Base-by-base conservation (phyloP, 2,113 vertebrate species). In the Megalops atlanticus region DNA sequence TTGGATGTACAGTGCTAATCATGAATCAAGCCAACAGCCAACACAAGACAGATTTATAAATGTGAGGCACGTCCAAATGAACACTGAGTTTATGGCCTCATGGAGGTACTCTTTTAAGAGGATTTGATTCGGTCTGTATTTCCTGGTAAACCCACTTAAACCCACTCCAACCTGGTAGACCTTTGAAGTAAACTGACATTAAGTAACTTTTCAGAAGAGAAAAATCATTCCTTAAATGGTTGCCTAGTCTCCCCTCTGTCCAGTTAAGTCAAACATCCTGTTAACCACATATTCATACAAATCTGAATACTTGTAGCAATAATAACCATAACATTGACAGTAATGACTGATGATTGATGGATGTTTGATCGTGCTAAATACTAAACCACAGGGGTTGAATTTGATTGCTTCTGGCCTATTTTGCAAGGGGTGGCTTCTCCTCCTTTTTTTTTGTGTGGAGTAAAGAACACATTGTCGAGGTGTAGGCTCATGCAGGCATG, bases 401-500 rank as follows among this genome's bases (percentile, higher is more conserved):
- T 38, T 74, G 35, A 18, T 73, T 45, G 7, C 43, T 45, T 1
- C 14, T 14, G 43, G 6, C 43, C 43, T 45, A 14, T 45, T 45
- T 45, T n/a, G n/a, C n/a, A n/a, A n/a, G n/a, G n/a, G n/a, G n/a
- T n/a, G n/a, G n/a, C n/a, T n/a, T n/a, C n/a, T n/a, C n/a, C n/a
- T n/a, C n/a, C n/a, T n/a, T n/a, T n/a, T n/a, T n/a, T n/a, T n/a
- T n/a, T n/a, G n/a, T n/a, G n/a, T n/a, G 11, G 2, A 1, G 73
- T 27, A 45, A 78, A 82, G 74, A 41, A 68, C n/a, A 74, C 82
- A 79, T 84, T 79, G 71, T 77, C 82, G 49, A 75, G 74, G 41
- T 73, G 80, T 45, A 70, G 73, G 78, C 76, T 82, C 73, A 40
- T 39, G 82, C 69, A 77, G 75, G 77, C 52, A 78, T 82, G 86